Evolutionary conservation across 2,888 invertebrate species (phyloP).

Genomic region (Meganola albula): DNA sequence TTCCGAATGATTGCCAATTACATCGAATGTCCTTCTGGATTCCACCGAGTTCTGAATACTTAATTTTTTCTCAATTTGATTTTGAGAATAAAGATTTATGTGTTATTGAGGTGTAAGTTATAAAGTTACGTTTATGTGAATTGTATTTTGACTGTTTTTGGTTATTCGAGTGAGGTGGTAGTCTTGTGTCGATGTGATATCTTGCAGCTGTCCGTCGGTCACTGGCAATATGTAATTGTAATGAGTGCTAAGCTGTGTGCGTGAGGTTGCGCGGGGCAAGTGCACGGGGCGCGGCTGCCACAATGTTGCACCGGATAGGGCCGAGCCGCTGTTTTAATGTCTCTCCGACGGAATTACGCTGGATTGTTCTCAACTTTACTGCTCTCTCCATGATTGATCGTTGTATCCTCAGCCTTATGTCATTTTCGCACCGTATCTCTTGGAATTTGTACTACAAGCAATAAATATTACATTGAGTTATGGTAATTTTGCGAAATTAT

Average conservation of each 20-base stretch:
- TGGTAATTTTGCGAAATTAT: conserved; percentile 58
- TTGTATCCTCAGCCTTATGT: conserved; percentile 74
- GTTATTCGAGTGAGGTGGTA: no score
- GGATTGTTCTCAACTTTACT: conserved; percentile 77
- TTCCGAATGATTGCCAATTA: conserved; percentile 77
- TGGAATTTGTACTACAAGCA: conserved; percentile 66
- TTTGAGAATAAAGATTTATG: conserved; percentile 69
- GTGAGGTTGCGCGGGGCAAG: conserved; percentile 4
- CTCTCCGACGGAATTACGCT: conserved; percentile 76
- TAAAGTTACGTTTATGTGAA: no score
- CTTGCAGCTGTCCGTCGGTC: no score
- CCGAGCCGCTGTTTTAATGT: conserved; percentile 72
- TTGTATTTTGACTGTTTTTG: conserved; percentile 35
- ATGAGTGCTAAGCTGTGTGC: conserved; percentile 10
- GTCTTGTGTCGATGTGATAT: no score
- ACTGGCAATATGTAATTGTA: conserved; percentile 10
- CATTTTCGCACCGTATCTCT: conserved; percentile 70
- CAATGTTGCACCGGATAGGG: conserved; percentile 77
- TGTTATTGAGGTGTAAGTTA: conserved; percentile 48
- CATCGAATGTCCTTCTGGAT: conserved; percentile 73
- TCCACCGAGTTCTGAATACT: conserved; percentile 63
- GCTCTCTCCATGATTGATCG: conserved; percentile 74
- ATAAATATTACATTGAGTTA: conserved; percentile 69
- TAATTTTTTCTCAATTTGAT: conserved; percentile 60
- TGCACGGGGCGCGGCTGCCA: conserved; percentile 42